These are phyloP conservation scores for Synanthedon andrenaeformis DNA, from an alignment of 2,888 invertebrate species.

Conservation along the genomic window DNA sequence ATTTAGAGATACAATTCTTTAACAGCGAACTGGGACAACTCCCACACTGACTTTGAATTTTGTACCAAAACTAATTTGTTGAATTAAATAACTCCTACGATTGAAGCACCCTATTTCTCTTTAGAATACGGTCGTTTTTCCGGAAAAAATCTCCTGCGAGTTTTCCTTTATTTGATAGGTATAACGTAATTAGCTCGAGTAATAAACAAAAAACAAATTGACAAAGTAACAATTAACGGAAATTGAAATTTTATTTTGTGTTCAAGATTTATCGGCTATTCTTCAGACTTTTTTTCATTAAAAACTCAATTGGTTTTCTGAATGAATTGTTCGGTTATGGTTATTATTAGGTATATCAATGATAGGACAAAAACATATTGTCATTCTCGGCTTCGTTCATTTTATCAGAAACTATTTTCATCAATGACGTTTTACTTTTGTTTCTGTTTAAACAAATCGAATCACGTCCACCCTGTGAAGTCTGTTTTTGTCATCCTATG, in stretches of 20 bases:
- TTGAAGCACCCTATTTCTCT: slow-evolving; percentile 1
- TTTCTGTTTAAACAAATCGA: slow-evolving; percentile 32
- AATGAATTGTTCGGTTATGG: background rate
- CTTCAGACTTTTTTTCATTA: background rate
- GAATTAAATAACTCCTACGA: slow-evolving; percentile 6
- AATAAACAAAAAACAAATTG: background rate
- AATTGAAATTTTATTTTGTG: background rate
- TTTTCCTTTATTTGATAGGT: background rate
- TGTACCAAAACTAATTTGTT: slow-evolving; percentile 5
- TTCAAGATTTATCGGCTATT: background rate
- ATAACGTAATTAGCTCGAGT: background rate
- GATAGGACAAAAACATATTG: background rate
- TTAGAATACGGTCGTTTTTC: slow-evolving; percentile 1
- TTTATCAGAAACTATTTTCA: background rate
- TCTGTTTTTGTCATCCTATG: slow-evolving; percentile 42
- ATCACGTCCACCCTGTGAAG: slow-evolving; percentile 29
- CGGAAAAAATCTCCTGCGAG: background rate
- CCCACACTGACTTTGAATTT: slow-evolving; percentile 3
- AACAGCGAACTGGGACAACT: background rate
- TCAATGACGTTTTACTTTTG: slow-evolving; percentile 15
- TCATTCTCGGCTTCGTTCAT: background rate
- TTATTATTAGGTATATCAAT: background rate
- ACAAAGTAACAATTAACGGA: background rate
- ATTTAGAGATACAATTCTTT: background rate
- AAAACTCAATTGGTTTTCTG: background rate